phyloP scores from a whole-genome alignment of 2,888 invertebrate genomes.

The Drosophila recens region DNA sequence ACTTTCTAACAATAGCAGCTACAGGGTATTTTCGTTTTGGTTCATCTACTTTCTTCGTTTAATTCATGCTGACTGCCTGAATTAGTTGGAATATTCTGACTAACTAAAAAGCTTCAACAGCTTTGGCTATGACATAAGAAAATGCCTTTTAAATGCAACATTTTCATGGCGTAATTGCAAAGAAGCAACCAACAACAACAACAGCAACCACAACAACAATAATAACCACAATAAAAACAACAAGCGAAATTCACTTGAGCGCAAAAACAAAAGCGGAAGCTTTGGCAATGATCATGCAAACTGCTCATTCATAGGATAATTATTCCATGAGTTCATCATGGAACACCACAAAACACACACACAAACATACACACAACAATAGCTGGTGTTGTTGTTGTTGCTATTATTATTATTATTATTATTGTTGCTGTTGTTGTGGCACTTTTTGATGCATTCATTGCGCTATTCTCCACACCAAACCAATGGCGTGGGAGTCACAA shows the following conservation, averaged over 20 bases:
- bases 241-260: conserved; percentile 60
- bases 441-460: conserved; percentile 64
- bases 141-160: conserved; percentile 79
- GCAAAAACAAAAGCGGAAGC: conserved; percentile 82
- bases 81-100: conserved; percentile 62
- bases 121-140: conserved; percentile 74
- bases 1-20: too few species aligned
- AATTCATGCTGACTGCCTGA: conserved; percentile 24
- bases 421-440: conserved; percentile 52
- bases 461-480: conserved; percentile 59
- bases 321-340: conserved; percentile 80
- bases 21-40: background rate
- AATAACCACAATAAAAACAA: conserved; percentile 24
- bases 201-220: conserved; percentile 30
- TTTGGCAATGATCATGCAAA: conserved; percentile 82
- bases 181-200: conserved; percentile 47
- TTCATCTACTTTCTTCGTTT: background rate
- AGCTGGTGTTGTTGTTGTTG: conserved; percentile 33
- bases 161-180: conserved; percentile 80
- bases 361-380: conserved; percentile 14
- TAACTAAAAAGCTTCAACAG: conserved; percentile 44
- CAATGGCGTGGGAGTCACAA: conserved; percentile 76
- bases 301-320: conserved; percentile 82
- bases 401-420: background rate
- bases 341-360: conserved; percentile 34